phyloP scores from a whole-genome alignment of 53 echinoderm and acorn worm genomes.

The Luidia sarsii region DNA sequence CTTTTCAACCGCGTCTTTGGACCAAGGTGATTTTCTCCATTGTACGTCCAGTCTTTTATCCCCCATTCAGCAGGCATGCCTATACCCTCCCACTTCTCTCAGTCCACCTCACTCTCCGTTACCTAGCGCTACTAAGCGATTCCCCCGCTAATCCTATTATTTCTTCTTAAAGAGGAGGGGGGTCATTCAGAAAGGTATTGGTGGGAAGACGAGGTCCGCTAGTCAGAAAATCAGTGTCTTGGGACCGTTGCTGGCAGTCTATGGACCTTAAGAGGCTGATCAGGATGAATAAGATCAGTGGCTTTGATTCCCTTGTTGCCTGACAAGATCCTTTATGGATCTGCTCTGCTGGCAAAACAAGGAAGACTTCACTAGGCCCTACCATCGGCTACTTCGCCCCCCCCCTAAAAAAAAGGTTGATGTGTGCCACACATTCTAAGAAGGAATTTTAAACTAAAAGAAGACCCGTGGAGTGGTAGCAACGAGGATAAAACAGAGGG shows the following conservation, averaged over 20 bases:
- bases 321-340: conserved; percentile 1
- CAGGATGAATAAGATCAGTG: conserved; percentile 36
- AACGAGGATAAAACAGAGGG: no score
- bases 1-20: no score
- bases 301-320: conserved; percentile 13
- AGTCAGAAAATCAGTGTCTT: conserved; percentile 8
- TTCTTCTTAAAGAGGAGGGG: background rate
- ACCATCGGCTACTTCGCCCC: background rate
- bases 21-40: no score
- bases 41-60: conserved; percentile 8
- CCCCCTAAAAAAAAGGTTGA: no score
- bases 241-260: background rate
- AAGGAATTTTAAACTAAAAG: no score
- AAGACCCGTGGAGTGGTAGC: no score
- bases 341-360: conserved; percentile 12
- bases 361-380: conserved; percentile 4
- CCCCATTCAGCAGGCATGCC: background rate
- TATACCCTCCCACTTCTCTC: background rate
- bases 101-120: conserved; percentile 8
- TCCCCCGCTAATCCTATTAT: conserved; percentile 24
- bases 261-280: background rate
- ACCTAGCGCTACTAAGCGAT: background rate
- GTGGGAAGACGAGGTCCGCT: background rate
- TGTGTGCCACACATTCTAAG: no score
- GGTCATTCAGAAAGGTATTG: background rate